Conservation (phyloP, 2,113 vertebrate genomes). For the Piprites chloris region DNA sequence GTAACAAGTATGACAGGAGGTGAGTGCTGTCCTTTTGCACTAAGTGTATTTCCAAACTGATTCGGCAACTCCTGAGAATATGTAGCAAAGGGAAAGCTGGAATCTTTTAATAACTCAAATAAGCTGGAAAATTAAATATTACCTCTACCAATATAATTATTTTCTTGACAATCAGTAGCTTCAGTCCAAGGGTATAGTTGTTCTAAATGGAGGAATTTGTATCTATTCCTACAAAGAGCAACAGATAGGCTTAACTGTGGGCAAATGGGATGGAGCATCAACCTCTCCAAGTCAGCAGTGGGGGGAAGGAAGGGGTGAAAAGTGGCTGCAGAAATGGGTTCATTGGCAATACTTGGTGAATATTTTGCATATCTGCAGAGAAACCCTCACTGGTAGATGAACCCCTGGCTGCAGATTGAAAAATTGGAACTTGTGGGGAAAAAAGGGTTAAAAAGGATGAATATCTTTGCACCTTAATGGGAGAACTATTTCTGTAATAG, state of each 20-base stretch:
- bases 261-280: not conserved
- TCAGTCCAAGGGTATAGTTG: not conserved
- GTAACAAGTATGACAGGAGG: not conserved
- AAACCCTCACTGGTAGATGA: not conserved
- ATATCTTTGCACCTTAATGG: constrained; percentile 82
- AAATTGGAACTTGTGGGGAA: constrained; percentile 34
- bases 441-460: constrained; percentile 77
- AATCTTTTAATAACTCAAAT: not conserved
- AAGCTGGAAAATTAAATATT: not conserved
- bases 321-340: not conserved
- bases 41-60: not conserved
- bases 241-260: not conserved
- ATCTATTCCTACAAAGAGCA: not conserved
- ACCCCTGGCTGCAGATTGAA: constrained; percentile 53
- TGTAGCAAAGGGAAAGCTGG: not conserved
- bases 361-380: not conserved
- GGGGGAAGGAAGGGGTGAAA: not conserved
- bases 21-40: not conserved
- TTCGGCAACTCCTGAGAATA: not conserved
- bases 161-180: not conserved
- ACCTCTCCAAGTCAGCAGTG: not conserved
- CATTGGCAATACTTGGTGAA: not conserved
- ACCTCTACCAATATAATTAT: not conserved
- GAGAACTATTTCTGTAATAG: constrained; percentile 79
- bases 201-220: not conserved